Evolutionary conservation across 92 coral and sea anemone species (phyloP), one percentile per base, ranked within the genome.

Genomic region (Galaxea fascicularis): DNA sequence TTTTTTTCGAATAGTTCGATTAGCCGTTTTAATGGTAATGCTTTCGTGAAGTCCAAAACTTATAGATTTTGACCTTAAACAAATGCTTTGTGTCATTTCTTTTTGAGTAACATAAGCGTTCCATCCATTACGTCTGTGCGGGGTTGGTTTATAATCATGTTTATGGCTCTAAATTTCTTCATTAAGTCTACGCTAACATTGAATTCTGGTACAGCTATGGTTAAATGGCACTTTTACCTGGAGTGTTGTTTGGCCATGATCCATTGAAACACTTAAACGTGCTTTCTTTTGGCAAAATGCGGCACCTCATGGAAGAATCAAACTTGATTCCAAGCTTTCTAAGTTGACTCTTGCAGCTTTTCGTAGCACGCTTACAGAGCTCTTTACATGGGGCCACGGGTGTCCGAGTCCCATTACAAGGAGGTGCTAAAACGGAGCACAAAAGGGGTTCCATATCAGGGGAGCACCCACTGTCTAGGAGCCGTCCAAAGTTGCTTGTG

Each of bases 391-490:
- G 87, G 49, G 68, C 74, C 3, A 67, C 67, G 45, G 44, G 73
- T 22, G 25, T 35, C 57, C 35, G 53, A 52, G 78, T 46, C 12
- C 73, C 79, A 71, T 71, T 56, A 78, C 92, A 89, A 9, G 92
- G 86, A 65, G 92, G 92, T 25, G 85, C 82, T 47, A 82, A 66
- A 31, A 79, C 47, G 49, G 86, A 84, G 41, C 92, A 89, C 22
- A 89, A 68, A 51, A 85, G 79, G 16, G 72, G 68, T 11, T 21
- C 71, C 65, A 89, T 51, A 18, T 52, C 47, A n/a, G 89, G 69
- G 4, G 92, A 89, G 74, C 92, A 89, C 28, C 64, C 66, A 21
- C 67, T 79, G 8, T 57, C 52, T 5, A 85, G 25, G 77, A 72
- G 80, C 41, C 74, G 60, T 4, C 9, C 41, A 72, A 86, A 65